phyloP scores from a whole-genome alignment of 2,888 invertebrate species.

The Resseliella maxima region DNA sequence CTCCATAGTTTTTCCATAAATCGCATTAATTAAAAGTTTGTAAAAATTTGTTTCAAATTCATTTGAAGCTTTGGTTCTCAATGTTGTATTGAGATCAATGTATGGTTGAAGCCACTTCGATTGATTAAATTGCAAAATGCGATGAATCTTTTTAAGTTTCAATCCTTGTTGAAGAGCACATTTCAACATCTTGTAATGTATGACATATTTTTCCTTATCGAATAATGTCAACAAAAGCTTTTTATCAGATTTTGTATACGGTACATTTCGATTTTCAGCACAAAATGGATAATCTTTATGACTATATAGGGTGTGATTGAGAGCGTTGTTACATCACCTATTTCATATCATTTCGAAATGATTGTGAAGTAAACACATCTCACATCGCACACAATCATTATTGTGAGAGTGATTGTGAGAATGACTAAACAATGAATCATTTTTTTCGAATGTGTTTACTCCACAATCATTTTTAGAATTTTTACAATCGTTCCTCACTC shows the following conservation, averaged over 20 bases:
- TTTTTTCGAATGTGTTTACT: too few species aligned
- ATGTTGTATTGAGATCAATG: slow-evolving; percentile 61
- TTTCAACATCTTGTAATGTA: slow-evolving; percentile 60
- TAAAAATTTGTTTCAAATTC: slow-evolving; percentile 63
- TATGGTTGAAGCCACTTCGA: slow-evolving; percentile 62
- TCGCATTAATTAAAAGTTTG: slow-evolving; percentile 8
- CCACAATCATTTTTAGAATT: too few species aligned
- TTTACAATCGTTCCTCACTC: too few species aligned
- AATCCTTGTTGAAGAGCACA: slow-evolving; percentile 61
- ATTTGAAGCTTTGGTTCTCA: slow-evolving; percentile 62
- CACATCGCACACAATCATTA: too few species aligned
- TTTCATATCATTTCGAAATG: too few species aligned
- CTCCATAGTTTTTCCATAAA: slow-evolving; percentile 57
- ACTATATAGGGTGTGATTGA: too few species aligned
- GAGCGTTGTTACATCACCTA: too few species aligned
- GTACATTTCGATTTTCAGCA: slow-evolving; percentile 59
- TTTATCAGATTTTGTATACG: slow-evolving; percentile 58
- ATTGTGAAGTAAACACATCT: too few species aligned
- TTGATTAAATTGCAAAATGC: slow-evolving; percentile 63
- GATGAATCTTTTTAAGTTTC: slow-evolving; percentile 61
- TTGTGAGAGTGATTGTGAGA: too few species aligned
- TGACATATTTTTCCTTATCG: slow-evolving; percentile 60
- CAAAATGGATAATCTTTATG: slow-evolving; percentile 62
- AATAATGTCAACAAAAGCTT: slow-evolving; percentile 60
- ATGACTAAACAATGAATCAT: too few species aligned